Conservation (phyloP, 2,797 vertebrate genomes). For the Propithecus perrieri region DNA sequence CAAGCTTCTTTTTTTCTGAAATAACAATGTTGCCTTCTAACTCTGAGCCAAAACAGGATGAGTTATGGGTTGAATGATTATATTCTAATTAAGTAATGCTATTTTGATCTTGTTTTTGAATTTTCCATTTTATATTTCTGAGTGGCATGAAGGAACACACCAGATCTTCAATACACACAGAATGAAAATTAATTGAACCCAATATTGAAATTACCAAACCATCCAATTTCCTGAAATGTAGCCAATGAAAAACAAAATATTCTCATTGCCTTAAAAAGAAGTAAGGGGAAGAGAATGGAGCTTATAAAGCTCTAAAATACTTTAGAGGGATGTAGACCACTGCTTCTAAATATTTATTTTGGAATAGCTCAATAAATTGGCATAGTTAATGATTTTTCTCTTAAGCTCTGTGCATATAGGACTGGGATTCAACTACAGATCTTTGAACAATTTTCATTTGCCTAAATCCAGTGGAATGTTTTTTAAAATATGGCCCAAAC, state of each 20-base stretch:
- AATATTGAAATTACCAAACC: neutral
- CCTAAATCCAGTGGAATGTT: neutral
- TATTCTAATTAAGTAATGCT: neutral
- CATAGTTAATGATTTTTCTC: neutral
- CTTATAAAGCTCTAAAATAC: neutral
- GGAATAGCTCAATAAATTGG: neutral
- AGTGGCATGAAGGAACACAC: neutral
- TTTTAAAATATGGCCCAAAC: neutral
- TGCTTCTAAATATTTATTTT: neutral
- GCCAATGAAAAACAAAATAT: neutral
- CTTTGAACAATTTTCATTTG: neutral
- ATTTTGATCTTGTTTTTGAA: slow-evolving; percentile 16
- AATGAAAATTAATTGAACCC: slow-evolving; percentile 28
- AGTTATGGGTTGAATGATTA: neutral
- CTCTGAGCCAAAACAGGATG: neutral
- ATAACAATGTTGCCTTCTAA: neutral
- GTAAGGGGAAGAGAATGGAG: neutral
- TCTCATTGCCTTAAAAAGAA: neutral
- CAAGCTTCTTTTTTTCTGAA: neutral
- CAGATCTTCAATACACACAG: neutral
- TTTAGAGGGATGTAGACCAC: neutral
- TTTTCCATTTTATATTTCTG: slow-evolving; percentile 5
- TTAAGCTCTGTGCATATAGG: neutral
- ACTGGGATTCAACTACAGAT: neutral
- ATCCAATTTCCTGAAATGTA: neutral